A percentile compares a stretch with the other conserved stretches of the same genome.
phyloP scores from a whole-genome alignment of 2,113 vertebrate species.

The Callocephalon fimbriatum region DNA sequence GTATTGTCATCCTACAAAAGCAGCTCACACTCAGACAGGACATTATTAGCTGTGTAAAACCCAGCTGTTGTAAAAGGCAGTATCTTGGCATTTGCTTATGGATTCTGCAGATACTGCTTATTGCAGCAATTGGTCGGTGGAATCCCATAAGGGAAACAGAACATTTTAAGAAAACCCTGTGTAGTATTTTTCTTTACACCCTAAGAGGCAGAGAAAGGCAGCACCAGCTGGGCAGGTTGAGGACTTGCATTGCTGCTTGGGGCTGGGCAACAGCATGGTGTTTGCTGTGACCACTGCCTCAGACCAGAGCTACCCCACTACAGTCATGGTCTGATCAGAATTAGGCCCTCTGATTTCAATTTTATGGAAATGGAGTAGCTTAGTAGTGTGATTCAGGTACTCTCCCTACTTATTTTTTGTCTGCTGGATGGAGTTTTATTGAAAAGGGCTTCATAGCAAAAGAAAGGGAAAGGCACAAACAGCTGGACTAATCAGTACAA shows the following conservation, averaged over 20 bases:
- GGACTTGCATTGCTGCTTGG: neutral
- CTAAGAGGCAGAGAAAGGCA: neutral
- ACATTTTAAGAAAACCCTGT: rapidly evolving
- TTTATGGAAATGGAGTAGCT: neutral
- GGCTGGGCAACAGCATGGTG: neutral
- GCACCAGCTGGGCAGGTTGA: neutral
- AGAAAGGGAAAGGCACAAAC: neutral
- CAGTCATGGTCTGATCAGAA: neutral
- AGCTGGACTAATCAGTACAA: neutral
- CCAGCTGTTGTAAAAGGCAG: neutral
- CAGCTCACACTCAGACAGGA: neutral
- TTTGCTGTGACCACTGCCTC: neutral
- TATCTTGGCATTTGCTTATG: neutral
- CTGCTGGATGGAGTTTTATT: neutral
- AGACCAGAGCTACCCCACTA: neutral
- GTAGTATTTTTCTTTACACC: neutral
- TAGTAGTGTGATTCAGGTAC: neutral
- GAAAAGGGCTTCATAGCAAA: neutral
- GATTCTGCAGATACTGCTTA: neutral
- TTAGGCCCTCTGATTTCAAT: neutral
- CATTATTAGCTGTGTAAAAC: neutral
- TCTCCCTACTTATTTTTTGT: neutral
- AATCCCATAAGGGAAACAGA: neutral
- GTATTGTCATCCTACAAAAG: neutral
- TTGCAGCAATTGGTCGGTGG: rapidly evolving